Evolutionary conservation across 2,797 vertebrate genomes (phyloP).

Genomic region (Crocodylus rhombifer): DNA sequence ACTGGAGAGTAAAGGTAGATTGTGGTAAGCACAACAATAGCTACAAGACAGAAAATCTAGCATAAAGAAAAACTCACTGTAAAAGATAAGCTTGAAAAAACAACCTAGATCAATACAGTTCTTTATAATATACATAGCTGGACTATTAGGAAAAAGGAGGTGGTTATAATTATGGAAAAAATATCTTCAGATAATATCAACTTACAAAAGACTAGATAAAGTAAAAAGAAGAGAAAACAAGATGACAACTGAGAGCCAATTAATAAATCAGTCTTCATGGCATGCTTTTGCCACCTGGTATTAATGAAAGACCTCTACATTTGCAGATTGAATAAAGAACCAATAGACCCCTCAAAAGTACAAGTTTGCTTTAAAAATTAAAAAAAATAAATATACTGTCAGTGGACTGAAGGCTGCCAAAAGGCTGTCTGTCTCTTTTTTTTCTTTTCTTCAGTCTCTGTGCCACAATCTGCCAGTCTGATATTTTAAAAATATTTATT

Average conservation of each 20-base stretch:
- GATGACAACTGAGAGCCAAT: not conserved
- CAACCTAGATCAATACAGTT: not conserved
- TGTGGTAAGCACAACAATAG: not conserved
- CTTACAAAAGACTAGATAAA: not conserved
- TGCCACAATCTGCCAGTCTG: constrained; percentile 8
- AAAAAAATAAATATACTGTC: constrained; percentile 32
- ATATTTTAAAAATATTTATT: constrained; percentile 31
- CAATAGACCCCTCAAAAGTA: not conserved
- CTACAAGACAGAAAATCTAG: constrained; percentile 12
- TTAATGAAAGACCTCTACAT: constrained; percentile 25
- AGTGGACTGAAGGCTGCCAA: not conserved
- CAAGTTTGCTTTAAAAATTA: not conserved
- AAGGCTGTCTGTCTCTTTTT: not conserved
- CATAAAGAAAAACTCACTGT: constrained; percentile 16
- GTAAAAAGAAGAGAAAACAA: not conserved
- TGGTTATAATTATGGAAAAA: constrained; percentile 39
- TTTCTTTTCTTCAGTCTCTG: not conserved
- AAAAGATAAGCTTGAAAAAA: constrained; percentile 51
- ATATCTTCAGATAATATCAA: constrained; percentile 7
- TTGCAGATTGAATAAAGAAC: not conserved
- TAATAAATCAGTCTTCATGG: not conserved
- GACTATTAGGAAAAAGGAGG: constrained; percentile 32
- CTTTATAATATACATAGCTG: not conserved
- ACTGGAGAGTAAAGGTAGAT: not conserved
- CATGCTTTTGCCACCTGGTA: not conserved